Conservation (phyloP, 2,888 invertebrate species). For the Alviniconcha strummeri region DNA sequence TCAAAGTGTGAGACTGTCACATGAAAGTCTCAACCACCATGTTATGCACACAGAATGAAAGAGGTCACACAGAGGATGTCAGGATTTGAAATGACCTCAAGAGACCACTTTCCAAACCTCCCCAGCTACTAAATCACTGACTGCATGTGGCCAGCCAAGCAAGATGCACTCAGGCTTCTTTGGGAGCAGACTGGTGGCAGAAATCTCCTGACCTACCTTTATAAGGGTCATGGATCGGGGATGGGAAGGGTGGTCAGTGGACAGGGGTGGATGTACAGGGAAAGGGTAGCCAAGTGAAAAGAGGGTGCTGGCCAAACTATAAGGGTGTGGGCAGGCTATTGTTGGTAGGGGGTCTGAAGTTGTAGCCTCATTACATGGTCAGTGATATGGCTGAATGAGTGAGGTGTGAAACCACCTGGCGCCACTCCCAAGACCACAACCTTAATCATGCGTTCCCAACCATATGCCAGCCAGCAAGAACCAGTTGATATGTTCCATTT, state of each 20-base stretch:
- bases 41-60: neutral
- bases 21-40: no score
- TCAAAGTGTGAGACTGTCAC: no score
- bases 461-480: no score
- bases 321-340: neutral
- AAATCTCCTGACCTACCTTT: no score
- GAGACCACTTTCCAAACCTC: no score
- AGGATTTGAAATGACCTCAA: neutral
- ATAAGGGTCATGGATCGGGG: neutral
- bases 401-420: conserved; percentile 13
- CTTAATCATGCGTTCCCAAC: no score
- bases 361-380: conserved; percentile 1
- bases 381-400: conserved; percentile 10
- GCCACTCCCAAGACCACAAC: neutral
- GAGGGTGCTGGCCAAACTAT: neutral
- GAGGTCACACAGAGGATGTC: conserved; percentile 7
- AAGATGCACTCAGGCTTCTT: no score
- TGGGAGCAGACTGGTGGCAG: no score
- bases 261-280: neutral
- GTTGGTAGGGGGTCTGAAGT: neutral
- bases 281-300: neutral
- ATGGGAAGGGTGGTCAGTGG: conserved; percentile 1
- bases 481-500: no score
- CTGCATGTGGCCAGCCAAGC: no score
- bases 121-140: no score